Base-by-base conservation (phyloP, 2,797 vertebrate species). In the Lithobates pipiens region DNA sequence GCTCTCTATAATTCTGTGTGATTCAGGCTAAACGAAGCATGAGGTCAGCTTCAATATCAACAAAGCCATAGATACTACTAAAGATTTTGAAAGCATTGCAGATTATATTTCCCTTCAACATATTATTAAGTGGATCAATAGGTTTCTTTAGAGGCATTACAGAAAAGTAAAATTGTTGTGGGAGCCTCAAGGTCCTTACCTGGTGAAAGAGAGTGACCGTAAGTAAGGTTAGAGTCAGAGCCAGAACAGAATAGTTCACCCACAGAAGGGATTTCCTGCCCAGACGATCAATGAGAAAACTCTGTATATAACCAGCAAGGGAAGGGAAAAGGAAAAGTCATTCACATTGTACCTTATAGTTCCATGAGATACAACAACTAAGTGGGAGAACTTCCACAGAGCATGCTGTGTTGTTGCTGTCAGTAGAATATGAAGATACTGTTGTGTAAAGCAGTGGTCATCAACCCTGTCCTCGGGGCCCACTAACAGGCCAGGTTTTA, bases 221-320 rank as follows among this genome's bases (percentile, higher is more conserved):
- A 88, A 95, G 89, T 5, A 95, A 88, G n/a, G 92, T 88, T 91
- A 94, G 93, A 77, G 88, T 85, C 71, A 88, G 80, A 23, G 93
- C 89, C 95, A 97, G 95, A 86, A 91, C 71, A 0, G 89, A 42
- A 68, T 95, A 96, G 46, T 90, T 95, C 27, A 63, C 90, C 93
- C 94, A 96, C 13, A 97, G 85, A 89, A 97, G 83, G 0, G 89
- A 86, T 91, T 91, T 95, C 88, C 96, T 95, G 76, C 96, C 97
- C 1, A 91, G 88, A 32, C 76, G 91, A 85, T 96, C 95, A 29
- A 96, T 92, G 0, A 95, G 88, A 88, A 95, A 88, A 16, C 92
- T 92, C 97, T 97, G 91, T 15, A 65, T 73, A 3, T 63, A 65
- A 5, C 32, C 50, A 65, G 29, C 15, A 61, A 80, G 1, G 7